Base-by-base conservation (phyloP, 2,113 vertebrate genomes). In the Donacobius atricapilla region DNA sequence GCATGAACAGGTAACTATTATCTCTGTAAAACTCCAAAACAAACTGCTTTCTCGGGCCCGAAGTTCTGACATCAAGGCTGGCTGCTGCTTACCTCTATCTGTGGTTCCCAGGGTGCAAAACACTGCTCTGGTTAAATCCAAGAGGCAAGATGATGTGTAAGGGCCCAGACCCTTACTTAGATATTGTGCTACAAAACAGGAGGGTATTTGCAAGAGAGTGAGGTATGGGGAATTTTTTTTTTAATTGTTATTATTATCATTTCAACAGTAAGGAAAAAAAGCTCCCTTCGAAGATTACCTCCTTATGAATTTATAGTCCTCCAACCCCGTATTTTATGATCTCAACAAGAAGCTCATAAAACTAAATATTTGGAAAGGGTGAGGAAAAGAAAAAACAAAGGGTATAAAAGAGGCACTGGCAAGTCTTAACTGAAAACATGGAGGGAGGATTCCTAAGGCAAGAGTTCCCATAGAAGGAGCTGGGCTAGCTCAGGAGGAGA, bases 341-440 rank as follows among this genome's bases (percentile, higher is more conserved):
- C 94, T 94, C 90, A 94, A 91, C 79, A 88, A 98, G 93, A 97
- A 95, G 85, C 93, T 97, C 68, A 35, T 98, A 97, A 98, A 97
- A 96, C 64, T 10, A 80, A 75, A 84, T 71, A 27, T 90, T 95
- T 87, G 37, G 33, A 75, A 60, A 45, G 60, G 27, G 50, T 30
- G 48, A 42, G 40, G 64, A 27, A 44, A 23, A 86, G 10, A 6
- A 13, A 15, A 10, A 64, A 76, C 45, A 71, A 54, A 9, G 11
- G 10, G 75, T 92, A 90, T 96, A 86, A 97, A 97, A 96, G 85
- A 96, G 95, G 95, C 94, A 94, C 73, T 13, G 1, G 66, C 71
- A 63, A 96, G 84, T 91, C 94, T 96, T 92, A 94, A 3, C 30
- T 33, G 60, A 90, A 93, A 90, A 70, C 63, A 65, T 24, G 35